These are phyloP conservation scores for Eretmochelys imbricata DNA, from an alignment of 2,113 vertebrate genomes.

Conservation along the genomic window DNA sequence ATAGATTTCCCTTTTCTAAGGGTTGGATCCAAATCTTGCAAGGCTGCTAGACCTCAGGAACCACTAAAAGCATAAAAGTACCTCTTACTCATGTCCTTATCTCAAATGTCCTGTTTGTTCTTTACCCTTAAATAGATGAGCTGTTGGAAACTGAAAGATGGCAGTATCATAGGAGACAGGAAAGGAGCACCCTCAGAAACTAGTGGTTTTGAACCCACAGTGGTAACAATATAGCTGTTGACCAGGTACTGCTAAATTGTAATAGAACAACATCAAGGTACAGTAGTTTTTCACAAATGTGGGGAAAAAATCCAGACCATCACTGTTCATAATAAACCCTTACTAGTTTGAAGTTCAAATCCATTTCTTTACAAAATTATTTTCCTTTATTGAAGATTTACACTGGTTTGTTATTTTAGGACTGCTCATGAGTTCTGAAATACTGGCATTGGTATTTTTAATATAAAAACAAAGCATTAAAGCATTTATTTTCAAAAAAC, in stretches of 20 bases:
- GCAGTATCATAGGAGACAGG: slow-evolving; percentile 63
- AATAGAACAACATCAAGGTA: slow-evolving; percentile 14
- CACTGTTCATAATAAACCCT: neutral
- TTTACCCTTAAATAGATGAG: slow-evolving; percentile 68
- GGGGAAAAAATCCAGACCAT: neutral
- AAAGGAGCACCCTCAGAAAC: slow-evolving; percentile 45
- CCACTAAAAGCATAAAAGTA: slow-evolving; percentile 34
- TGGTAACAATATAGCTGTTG: slow-evolving; percentile 25
- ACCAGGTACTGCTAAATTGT: slow-evolving; percentile 3
- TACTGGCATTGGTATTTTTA: slow-evolving; percentile 47
- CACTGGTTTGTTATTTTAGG: slow-evolving; percentile 66
- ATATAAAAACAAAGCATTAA: slow-evolving; percentile 31
- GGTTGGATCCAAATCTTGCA: slow-evolving; percentile 38
- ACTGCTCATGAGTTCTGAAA: slow-evolving; percentile 39
- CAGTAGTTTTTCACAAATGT: slow-evolving; percentile 45
- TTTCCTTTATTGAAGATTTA: slow-evolving; percentile 49
- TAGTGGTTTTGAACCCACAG: neutral
- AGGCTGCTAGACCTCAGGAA: slow-evolving; percentile 65
- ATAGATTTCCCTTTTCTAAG: slow-evolving; percentile 46
- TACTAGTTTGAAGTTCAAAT: slow-evolving; percentile 43
- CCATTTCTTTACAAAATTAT: slow-evolving; percentile 58
- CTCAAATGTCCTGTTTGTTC: slow-evolving; percentile 51
- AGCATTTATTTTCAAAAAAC: slow-evolving; percentile 16
- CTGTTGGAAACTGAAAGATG: slow-evolving; percentile 67
- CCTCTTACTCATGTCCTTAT: slow-evolving; percentile 69